Conservation (phyloP, 2,113 vertebrate species). For the Chrysemys picta region DNA sequence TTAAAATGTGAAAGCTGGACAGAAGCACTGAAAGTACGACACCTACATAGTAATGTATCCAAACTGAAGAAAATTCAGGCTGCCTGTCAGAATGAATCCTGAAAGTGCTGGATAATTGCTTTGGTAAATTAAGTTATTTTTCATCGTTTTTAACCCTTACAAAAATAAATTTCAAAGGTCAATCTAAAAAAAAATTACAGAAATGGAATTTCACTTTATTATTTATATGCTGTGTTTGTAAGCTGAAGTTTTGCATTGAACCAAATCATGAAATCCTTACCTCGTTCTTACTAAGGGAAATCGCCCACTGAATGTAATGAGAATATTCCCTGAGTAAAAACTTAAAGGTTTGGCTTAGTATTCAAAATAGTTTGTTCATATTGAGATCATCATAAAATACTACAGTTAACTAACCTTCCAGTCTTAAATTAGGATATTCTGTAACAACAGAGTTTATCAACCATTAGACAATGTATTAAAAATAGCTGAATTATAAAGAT, state of each 20-base stretch:
- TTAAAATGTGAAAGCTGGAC: not conserved
- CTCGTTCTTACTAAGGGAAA: not conserved
- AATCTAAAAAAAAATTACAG: not conserved
- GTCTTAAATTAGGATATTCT: not conserved
- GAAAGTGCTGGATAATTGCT: not conserved
- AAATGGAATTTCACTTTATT: conserved; percentile 23
- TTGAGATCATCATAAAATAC: not conserved
- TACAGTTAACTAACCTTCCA: not conserved
- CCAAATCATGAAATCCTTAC: not conserved
- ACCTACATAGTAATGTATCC: not conserved
- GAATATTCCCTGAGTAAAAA: not conserved
- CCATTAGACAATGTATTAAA: not conserved
- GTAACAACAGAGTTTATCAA: not conserved
- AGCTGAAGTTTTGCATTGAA: conserved; percentile 3
- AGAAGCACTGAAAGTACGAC: conserved; percentile 31
- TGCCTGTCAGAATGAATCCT: conserved; percentile 40
- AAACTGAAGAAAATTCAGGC: conserved; percentile 59
- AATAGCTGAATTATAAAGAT: not conserved
- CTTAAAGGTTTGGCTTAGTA: not conserved
- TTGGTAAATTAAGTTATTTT: conserved; percentile 26
- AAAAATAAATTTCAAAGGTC: conserved; percentile 10
- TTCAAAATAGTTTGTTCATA: not conserved
- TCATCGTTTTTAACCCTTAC: conserved; percentile 24
- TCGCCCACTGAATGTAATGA: not conserved
- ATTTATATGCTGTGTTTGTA: conserved; percentile 32